These are phyloP conservation scores for Empidonax traillii DNA, from an alignment of 2,113 vertebrate species.

Conservation along the genomic window DNA sequence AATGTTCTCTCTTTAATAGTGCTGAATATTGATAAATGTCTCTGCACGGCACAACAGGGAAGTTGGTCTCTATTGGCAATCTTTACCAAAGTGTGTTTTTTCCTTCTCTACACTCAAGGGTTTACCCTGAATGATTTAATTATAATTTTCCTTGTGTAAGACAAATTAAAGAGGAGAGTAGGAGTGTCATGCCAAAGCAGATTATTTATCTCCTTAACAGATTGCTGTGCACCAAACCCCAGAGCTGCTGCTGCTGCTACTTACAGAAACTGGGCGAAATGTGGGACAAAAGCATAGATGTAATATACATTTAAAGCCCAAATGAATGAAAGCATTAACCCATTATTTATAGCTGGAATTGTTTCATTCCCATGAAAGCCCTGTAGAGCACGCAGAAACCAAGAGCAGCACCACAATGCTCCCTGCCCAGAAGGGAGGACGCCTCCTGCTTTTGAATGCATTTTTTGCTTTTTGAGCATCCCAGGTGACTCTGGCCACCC, in stretches of 20 bases:
- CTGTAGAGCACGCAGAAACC: neutral
- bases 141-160: conserved; percentile 91
- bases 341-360: conserved; percentile 31
- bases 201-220: conserved; percentile 97
- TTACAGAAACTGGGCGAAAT: conserved; percentile 48
- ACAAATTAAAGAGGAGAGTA: conserved; percentile 93
- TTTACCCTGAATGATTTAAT: conserved; percentile 97
- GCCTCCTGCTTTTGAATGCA: fast-evolving
- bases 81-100: conserved; percentile 76
- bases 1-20: conserved; percentile 65
- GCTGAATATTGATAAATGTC: conserved; percentile 81
- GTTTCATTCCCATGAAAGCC: neutral
- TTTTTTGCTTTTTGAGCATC: neutral
- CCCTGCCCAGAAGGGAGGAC: neutral
- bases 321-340: conserved; percentile 57
- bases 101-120: conserved; percentile 80
- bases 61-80: conserved; percentile 78
- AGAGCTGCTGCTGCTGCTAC: conserved; percentile 80
- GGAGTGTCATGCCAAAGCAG: conserved; percentile 89
- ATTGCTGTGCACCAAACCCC: conserved; percentile 89
- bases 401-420: neutral
- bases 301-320: conserved; percentile 52
- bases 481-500: fast-evolving
- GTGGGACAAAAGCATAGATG: conserved; percentile 58
- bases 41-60: conserved; percentile 71